Percentiles rank a stretch among this genome's conserved stretches.
Evolutionary conservation across 2,797 vertebrate species (phyloP).

Genomic region (Gorsachius magnificus): DNA sequence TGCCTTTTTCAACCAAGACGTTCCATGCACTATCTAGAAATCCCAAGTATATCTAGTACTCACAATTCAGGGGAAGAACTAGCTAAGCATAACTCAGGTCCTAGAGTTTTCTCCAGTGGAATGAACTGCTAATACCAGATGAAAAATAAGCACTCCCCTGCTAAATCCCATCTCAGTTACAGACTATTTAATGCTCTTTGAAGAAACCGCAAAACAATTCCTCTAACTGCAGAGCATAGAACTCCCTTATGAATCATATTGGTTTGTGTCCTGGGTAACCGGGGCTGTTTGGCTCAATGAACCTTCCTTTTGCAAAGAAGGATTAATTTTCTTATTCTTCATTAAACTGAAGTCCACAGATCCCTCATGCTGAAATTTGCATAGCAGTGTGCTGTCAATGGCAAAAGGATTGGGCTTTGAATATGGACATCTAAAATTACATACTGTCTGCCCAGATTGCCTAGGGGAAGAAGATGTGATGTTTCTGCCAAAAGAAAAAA

Average conservation of each 20-base stretch:
- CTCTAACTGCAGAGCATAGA: neutral
- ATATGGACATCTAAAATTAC: constrained; percentile 12
- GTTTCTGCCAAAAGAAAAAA: neutral
- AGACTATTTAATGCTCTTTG: neutral
- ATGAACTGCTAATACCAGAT: neutral
- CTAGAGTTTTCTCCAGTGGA: neutral
- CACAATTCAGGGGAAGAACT: neutral
- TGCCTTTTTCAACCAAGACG: neutral
- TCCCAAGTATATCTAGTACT: neutral
- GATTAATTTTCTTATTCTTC: neutral
- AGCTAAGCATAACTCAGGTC: neutral
- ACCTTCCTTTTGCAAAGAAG: neutral
- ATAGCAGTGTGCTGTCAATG: neutral
- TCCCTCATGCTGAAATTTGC: neutral
- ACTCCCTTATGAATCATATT: neutral
- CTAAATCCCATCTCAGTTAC: neutral
- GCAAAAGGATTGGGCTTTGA: neutral
- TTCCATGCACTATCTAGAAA: neutral
- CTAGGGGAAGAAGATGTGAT: neutral
- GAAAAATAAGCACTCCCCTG: neutral
- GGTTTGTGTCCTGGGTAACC: neutral
- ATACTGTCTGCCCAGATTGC: neutral
- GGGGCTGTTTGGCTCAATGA: neutral
- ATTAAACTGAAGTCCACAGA: neutral
- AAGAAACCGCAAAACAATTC: neutral